Base-by-base conservation (phyloP, 2,888 invertebrate genomes). In the Cephus runcator region DNA sequence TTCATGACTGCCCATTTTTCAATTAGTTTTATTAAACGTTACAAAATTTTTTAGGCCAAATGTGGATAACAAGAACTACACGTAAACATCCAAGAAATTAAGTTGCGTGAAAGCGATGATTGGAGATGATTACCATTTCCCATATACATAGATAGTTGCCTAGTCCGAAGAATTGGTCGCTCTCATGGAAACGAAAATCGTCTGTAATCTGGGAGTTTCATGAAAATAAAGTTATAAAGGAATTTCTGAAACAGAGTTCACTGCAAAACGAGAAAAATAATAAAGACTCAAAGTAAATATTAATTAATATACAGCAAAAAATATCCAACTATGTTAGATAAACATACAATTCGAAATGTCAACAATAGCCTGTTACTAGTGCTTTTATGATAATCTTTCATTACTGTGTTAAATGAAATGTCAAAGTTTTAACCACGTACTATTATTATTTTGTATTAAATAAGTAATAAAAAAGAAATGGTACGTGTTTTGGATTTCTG, bases 1-100 rank as follows among this genome's bases (percentile, higher is more conserved):
- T 69, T 92, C 92, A 73, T 85, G 87, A 33, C 81, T 85, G 69
- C 85, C 89, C 91, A 91, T 91, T 76, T 69, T 82, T 31, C 33
- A 71, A 33, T 31, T 71, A 33, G 12, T 71, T 71, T 33, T 71
- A 31, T 23, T 31, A 31, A 31, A 34, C 1, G 9, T 23, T 56
- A 56, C 9, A 23, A 23, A 23, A 56, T 23, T 56, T 23, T 9
- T 23, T 23, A 9, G 23, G 23, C 23, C 1, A 56, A 23, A 23
- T 1, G 56, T 56, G 56, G 23, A 23, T 23, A 23, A 23, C 23
- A 9, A 56, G 40, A 40, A 1, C 6, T 23, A 23, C 15, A 6
- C 23, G 56, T 56, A 56, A 56, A 56, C 56, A 56, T 56, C 23
- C 56, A 56, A 56, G 56, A 56, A 56, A 56, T 9, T 23, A 56